A percentile compares a stretch with the other conserved stretches of the same genome.
These are phyloP conservation scores for Dascillus cervinus DNA, from an alignment of 2,888 invertebrate genomes.

Conservation along the genomic window DNA sequence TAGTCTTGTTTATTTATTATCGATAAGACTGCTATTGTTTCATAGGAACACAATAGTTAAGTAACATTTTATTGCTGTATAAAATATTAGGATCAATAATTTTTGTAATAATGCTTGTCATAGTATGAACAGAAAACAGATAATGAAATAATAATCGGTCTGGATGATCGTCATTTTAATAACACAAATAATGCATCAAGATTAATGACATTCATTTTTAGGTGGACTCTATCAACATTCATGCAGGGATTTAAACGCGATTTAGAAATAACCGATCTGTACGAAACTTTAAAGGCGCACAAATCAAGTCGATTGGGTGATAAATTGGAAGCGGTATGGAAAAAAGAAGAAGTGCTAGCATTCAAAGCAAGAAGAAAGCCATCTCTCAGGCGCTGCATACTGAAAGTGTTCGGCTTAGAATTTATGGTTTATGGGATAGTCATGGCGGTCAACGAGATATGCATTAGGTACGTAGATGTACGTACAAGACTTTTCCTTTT, in stretches of 20 bases:
- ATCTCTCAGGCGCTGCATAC: constrained; percentile 52
- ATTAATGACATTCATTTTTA: too few relatives aligned
- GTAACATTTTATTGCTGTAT: too few relatives aligned
- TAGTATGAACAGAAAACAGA: too few relatives aligned
- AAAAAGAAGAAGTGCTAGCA: constrained; percentile 46
- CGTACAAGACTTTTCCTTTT: neutral
- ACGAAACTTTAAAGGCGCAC: constrained; percentile 60
- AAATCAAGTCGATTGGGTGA: constrained; percentile 58
- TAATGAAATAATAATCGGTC: too few relatives aligned
- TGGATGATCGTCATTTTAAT: too few relatives aligned
- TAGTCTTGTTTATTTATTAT: too few relatives aligned
- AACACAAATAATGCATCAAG: too few relatives aligned
- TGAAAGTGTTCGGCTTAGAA: constrained; percentile 54
- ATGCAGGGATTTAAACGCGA: constrained; percentile 59
- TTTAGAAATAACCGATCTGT: constrained; percentile 58
- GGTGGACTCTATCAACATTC: constrained; percentile 64
- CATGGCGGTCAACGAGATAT: constrained; percentile 52
- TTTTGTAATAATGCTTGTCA: too few relatives aligned
- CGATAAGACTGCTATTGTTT: too few relatives aligned
- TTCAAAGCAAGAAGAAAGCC: constrained; percentile 43
- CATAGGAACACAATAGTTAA: too few relatives aligned
- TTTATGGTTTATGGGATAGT: constrained; percentile 56
- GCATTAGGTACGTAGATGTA: constrained; percentile 46
- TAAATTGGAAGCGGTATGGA: constrained; percentile 55
- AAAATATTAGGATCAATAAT: too few relatives aligned